These are phyloP conservation scores for Aleiodes sp. DNA, from an alignment of 1,140 invertebrate species.

Conservation along the genomic window DNA sequence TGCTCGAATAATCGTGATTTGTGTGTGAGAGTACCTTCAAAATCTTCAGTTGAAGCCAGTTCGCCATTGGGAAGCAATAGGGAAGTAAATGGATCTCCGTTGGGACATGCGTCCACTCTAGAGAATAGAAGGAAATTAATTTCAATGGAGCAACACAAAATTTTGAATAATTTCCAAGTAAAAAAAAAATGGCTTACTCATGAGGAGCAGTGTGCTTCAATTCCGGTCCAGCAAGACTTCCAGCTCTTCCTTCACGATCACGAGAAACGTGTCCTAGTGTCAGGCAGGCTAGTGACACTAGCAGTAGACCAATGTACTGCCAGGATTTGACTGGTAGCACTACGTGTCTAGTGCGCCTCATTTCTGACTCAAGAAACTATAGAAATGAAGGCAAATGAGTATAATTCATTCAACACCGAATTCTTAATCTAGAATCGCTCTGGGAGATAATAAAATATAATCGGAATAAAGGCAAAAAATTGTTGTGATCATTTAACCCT, in stretches of 20 bases:
- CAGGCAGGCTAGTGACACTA: conserved; percentile 58
- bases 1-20: not conserved
- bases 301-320: conserved; percentile 57
- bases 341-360: conserved; percentile 56
- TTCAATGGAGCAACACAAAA: not conserved
- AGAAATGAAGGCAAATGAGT: too few relatives aligned
- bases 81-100: conserved; percentile 38
- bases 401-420: too few relatives aligned
- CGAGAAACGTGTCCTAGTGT: conserved; percentile 56
- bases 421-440: too few relatives aligned
- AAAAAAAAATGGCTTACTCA: conserved; percentile 52
- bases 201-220: conserved; percentile 55
- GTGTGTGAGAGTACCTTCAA: not conserved
- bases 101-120: conserved; percentile 57
- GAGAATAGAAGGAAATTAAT: conserved; percentile 13
- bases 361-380: conserved; percentile 33
- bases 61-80: conserved; percentile 27
- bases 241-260: conserved; percentile 56
- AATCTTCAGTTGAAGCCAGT: conserved; percentile 4
- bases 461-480: too few relatives aligned
- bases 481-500: too few relatives aligned
- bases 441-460: too few relatives aligned
- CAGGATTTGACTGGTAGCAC: conserved; percentile 57
- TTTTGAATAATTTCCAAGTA: not conserved
- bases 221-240: conserved; percentile 56